phyloP scores from a whole-genome alignment of 2,797 vertebrate genomes.

The Pampus argenteus region DNA sequence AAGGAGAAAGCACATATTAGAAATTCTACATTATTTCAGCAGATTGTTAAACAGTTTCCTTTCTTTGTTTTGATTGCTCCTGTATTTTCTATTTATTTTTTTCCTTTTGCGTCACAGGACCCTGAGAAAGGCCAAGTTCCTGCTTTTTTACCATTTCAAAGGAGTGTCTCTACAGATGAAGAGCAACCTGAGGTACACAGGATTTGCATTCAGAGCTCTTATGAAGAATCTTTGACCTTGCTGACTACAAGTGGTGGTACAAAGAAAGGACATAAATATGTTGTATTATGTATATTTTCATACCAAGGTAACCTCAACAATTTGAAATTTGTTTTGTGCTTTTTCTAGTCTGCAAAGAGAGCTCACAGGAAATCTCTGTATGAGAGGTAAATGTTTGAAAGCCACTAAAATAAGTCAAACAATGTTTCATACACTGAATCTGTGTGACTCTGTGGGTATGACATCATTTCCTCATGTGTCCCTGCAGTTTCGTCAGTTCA shows the following conservation, averaged over 20 bases:
- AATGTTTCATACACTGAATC: slow-evolving; percentile 1
- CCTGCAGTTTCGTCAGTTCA: slow-evolving; percentile 89
- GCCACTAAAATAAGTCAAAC: neutral
- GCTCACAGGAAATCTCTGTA: slow-evolving; percentile 91
- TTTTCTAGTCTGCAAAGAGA: slow-evolving; percentile 86
- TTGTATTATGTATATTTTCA: neutral
- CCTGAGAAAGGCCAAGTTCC: slow-evolving; percentile 92
- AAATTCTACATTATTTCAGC: neutral
- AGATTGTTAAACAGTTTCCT: neutral
- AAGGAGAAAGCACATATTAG: no score
- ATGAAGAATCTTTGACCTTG: neutral
- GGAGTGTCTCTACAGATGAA: slow-evolving; percentile 92
- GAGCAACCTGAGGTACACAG: slow-evolving; percentile 88
- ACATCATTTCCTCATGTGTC: slow-evolving; percentile 10
- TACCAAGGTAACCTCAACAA: neutral
- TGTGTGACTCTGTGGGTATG: neutral
- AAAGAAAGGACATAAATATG: neutral
- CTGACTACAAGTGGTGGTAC: neutral
- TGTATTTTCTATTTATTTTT: neutral
- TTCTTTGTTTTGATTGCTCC: slow-evolving; percentile 8
- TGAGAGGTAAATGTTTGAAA: slow-evolving; percentile 87
- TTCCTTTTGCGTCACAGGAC: slow-evolving; percentile 81
- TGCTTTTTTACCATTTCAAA: slow-evolving; percentile 95
- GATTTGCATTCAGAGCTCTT: neutral
- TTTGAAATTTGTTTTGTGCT: slow-evolving; percentile 25